These are phyloP conservation scores for Melinaea marsaeus DNA, from an alignment of 2,888 invertebrate species.

Conservation along the genomic window DNA sequence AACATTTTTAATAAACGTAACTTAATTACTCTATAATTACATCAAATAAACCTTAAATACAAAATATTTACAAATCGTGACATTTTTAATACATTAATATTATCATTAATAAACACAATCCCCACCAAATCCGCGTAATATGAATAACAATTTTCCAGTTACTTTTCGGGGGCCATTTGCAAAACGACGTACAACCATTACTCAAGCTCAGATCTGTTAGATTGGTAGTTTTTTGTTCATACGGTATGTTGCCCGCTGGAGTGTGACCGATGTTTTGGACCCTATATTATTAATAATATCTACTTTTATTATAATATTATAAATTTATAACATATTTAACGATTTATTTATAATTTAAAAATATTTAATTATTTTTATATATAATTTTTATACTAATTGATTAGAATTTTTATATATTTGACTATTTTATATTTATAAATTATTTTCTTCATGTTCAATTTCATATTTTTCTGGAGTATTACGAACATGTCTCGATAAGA, in stretches of 20 bases:
- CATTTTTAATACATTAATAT: slow-evolving; percentile 40
- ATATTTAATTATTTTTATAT: too few species aligned
- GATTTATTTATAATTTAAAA: too few species aligned
- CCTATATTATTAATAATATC: not conserved
- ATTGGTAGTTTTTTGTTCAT: slow-evolving; percentile 70
- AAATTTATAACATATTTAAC: not conserved
- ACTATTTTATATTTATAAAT: too few species aligned
- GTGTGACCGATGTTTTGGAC: slow-evolving; percentile 32
- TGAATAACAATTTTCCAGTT: slow-evolving; percentile 76
- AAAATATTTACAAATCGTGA: too few species aligned
- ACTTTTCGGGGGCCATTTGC: slow-evolving; percentile 72
- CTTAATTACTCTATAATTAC: too few species aligned
- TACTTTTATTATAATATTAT: not conserved
- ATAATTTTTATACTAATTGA: too few species aligned
- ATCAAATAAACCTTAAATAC: too few species aligned
- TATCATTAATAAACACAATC: slow-evolving; percentile 65
- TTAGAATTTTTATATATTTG: too few species aligned
- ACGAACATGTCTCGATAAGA: too few species aligned
- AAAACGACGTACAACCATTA: slow-evolving; percentile 65
- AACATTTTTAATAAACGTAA: too few species aligned
- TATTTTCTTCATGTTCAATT: too few species aligned
- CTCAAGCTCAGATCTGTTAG: slow-evolving; percentile 65
- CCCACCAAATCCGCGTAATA: slow-evolving; percentile 61
- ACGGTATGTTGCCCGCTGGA: slow-evolving; percentile 53
- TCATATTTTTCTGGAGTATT: too few species aligned